Evolutionary conservation across 2,888 invertebrate species (phyloP), one percentile per base, ranked within the genome.

Genomic region (Syritta pipiens): DNA sequence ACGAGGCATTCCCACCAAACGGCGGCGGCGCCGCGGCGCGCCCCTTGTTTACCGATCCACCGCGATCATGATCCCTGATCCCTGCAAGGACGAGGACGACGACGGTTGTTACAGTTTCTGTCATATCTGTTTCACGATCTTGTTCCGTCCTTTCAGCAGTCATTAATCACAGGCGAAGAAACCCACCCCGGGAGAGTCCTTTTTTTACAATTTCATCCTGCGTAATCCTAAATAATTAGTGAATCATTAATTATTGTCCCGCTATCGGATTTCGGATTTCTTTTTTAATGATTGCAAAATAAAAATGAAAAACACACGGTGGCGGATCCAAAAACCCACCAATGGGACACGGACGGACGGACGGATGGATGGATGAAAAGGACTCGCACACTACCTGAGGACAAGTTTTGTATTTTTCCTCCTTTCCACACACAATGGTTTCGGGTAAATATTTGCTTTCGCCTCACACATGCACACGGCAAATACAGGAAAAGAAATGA

Each of bases 171-270:
- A 75, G 59, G 62, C 63, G 57, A 79, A 59, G 57, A 81, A 60
- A 82, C 26, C 10, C 24, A 51, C 9, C n/a, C n/a, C n/a, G n/a
- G n/a, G 40, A 17, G 51, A 65, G 59, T 59, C 68, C 69, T 57
- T 37, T 46, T 7, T 22, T 17, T 51, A 79, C 79, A 74, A 62
- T 79, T 79, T 74, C 63, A 68, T 81, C 76, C 81, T 62, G 71
- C 74, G 81, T 82, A 83, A 83, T 83, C 83, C 83, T 83, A 82
- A 83, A 83, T 83, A 83, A 83, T 83, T 83, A 83, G 83, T 82
- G 77, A 81, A 81, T 83, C 83, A 83, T 83, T 83, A 83, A 83
- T 83, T 83, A 81, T 51, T 72, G 74, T 75, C 60, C 67, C 63
- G 82, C 81, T 83, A 82, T 82, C 82, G 62, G 63, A 76, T 82